These are phyloP conservation scores for Bettongia penicillata DNA, from an alignment of 2,113 vertebrate genomes.

Conservation along the genomic window DNA sequence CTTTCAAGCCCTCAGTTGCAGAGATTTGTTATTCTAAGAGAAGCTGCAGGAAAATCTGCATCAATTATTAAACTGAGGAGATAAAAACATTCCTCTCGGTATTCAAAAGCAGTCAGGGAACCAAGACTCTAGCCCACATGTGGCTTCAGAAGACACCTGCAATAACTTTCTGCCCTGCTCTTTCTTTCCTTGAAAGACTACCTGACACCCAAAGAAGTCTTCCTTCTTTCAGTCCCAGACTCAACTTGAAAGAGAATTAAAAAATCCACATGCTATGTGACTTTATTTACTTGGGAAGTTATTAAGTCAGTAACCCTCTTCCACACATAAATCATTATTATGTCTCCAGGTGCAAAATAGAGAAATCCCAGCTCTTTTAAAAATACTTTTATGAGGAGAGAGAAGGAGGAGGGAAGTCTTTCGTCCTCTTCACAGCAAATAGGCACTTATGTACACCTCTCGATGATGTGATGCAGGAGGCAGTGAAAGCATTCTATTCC, in stretches of 20 bases:
- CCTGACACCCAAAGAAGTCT: conserved; percentile 36
- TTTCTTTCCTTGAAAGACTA: conserved; percentile 60
- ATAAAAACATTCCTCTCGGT: conserved; percentile 44
- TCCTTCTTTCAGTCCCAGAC: conserved; percentile 25
- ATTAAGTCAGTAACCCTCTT: conserved; percentile 52
- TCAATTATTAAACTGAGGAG: conserved; percentile 73
- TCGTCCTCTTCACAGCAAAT: conserved; percentile 34
- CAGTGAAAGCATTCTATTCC: conserved; percentile 42
- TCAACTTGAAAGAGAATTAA: conserved; percentile 72
- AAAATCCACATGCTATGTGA: conserved; percentile 59
- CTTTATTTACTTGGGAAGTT: conserved; percentile 52
- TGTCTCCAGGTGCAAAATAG: conserved; percentile 51
- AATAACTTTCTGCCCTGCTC: conserved; percentile 21
- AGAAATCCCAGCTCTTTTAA: conserved; percentile 52
- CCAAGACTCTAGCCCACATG: conserved; percentile 51
- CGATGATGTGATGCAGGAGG: conserved; percentile 15
- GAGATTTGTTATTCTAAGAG: conserved; percentile 56
- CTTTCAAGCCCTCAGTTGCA: conserved; percentile 48
- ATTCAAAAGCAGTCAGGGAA: conserved; percentile 65
- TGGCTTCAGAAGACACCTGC: conserved; percentile 47
- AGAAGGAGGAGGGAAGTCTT: background rate
- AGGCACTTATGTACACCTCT: background rate
- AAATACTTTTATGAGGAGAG: conserved; percentile 1
- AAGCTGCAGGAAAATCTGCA: conserved; percentile 49
- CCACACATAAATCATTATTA: conserved; percentile 16